Percentiles rank a stretch among this genome's conserved stretches.
Conservation (phyloP, 2,113 vertebrate species). For the Onychostruthus taczanowskii region DNA sequence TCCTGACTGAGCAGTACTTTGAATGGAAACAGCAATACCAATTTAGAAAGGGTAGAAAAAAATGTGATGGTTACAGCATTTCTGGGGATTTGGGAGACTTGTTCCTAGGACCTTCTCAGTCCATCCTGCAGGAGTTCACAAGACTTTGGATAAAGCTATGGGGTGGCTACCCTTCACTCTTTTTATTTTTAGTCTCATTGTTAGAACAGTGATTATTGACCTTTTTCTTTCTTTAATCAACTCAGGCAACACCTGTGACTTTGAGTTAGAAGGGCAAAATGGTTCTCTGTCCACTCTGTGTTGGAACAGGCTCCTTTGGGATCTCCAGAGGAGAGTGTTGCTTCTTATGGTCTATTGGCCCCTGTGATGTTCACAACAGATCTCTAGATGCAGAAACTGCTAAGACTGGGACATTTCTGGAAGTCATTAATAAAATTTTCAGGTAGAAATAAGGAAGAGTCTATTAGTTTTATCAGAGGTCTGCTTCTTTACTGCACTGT, state of each 20-base stretch:
- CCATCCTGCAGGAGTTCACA: background rate
- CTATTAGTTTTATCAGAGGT: background rate
- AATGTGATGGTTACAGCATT: background rate
- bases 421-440: background rate
- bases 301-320: background rate
- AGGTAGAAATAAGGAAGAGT: background rate
- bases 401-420: background rate
- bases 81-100: background rate
- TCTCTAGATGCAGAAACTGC: background rate
- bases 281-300: background rate
- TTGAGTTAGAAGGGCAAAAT: background rate
- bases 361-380: background rate
- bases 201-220: background rate
- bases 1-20: background rate
- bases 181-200: background rate
- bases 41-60: background rate
- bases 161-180: background rate
- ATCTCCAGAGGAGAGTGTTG: background rate
- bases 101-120: background rate
- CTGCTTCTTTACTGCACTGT: background rate
- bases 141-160: background rate
- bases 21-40: background rate
- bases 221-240: background rate
- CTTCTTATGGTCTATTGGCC: background rate
- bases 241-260: background rate